Evolutionary conservation across 2,888 invertebrate species (phyloP).

Genomic region (Poecilobothrus nobilitatus): DNA sequence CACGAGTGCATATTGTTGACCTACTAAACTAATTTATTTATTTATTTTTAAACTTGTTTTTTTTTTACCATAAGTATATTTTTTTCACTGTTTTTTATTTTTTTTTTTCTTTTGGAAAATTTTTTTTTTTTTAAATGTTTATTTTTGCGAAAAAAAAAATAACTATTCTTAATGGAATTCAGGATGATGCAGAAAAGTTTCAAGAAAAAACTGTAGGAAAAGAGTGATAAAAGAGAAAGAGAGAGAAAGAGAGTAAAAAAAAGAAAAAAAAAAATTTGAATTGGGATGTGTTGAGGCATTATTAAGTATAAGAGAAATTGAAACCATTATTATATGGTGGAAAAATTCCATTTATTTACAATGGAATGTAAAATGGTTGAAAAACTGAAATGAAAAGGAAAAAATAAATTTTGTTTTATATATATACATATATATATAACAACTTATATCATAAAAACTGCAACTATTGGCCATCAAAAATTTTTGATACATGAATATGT

Average conservation of each 20-base stretch:
- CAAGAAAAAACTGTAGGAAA: no score
- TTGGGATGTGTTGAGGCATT: not conserved
- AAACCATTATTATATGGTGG: no score
- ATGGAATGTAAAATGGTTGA: no score
- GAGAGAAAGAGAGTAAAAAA: not conserved
- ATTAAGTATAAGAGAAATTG: not conserved
- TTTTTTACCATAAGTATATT: not conserved
- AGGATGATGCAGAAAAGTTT: not conserved
- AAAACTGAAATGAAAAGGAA: no score
- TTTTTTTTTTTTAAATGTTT: not conserved
- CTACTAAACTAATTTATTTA: conserved; percentile 2
- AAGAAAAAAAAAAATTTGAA: not conserved
- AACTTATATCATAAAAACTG: no score
- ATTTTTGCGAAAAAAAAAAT: not conserved
- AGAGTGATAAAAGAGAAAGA: no score
- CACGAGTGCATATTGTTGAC: conserved; percentile 6
- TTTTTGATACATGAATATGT: no score
- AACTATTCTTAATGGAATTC: not conserved
- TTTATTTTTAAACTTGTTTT: not conserved
- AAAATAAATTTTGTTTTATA: no score
- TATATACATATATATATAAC: no score
- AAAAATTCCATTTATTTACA: no score
- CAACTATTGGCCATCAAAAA: no score
- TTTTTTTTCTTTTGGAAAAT: not conserved
- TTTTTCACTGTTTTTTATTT: not conserved